Conservation (phyloP, 2,888 invertebrate species). For the Epistrophe eligans region DNA sequence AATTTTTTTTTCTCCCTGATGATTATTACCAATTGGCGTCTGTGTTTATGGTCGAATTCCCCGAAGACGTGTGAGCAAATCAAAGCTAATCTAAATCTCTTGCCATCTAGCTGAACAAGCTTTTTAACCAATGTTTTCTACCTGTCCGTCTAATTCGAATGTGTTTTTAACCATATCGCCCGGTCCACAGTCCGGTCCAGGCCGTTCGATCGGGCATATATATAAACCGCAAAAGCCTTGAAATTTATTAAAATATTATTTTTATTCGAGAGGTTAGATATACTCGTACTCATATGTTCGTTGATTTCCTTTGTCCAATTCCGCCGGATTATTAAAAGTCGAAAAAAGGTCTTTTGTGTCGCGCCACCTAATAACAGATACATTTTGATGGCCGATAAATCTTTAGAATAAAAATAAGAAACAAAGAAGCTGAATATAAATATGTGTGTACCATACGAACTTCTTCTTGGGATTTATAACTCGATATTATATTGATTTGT, state of each 20-base stretch:
- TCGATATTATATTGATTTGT: conserved; percentile 62
- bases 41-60: conserved; percentile 59
- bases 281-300: conserved; percentile 9
- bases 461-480: conserved; percentile 34
- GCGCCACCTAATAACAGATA: conserved; percentile 76
- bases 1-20: conserved; percentile 4
- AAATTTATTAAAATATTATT: conserved; percentile 73
- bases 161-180: conserved; percentile 50
- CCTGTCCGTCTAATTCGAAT: conserved; percentile 59
- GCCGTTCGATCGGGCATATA: neutral
- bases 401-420: conserved; percentile 29
- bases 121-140: conserved; percentile 52
- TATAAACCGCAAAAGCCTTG: conserved; percentile 69
- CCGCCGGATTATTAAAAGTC: conserved; percentile 50
- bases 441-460: neutral
- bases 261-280: conserved; percentile 21
- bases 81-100: conserved; percentile 67
- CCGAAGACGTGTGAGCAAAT: conserved; percentile 75
- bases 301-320: conserved; percentile 70
- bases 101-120: conserved; percentile 32
- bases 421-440: conserved; percentile 10
- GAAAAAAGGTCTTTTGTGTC: conserved; percentile 64
- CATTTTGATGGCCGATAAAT: conserved; percentile 74
- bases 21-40: conserved; percentile 68
- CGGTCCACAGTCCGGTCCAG: neutral